phyloP scores from a whole-genome alignment of 2,113 vertebrate genomes.

The Polypterus bichir region DNA sequence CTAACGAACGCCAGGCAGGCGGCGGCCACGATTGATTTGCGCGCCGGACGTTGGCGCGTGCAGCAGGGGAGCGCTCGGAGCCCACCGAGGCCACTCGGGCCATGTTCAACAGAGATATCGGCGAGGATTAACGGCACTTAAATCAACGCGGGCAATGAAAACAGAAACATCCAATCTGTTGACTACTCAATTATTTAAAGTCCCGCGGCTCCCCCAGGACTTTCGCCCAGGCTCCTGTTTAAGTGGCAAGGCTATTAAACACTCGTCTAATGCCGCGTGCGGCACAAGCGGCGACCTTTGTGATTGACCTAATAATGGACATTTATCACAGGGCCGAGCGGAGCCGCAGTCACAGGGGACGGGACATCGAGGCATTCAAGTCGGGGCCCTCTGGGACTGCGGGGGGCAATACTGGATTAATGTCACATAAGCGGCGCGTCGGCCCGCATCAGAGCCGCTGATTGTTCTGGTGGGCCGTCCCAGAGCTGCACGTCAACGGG shows the following conservation, averaged over 20 bases:
- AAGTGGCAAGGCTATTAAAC: conserved; percentile 46
- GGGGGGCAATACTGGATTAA: too few relatives aligned
- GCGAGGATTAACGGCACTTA: conserved; percentile 57
- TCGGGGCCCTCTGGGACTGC: too few relatives aligned
- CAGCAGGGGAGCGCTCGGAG: conserved; percentile 43
- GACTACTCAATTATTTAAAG: conserved; percentile 64
- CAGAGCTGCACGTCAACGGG: too few relatives aligned
- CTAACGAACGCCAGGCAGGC: too few relatives aligned
- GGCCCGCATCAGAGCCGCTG: too few relatives aligned
- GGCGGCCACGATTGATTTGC: too few relatives aligned
- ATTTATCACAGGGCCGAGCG: conserved; percentile 21
- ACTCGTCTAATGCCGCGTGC: conserved; percentile 21
- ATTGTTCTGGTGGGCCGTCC: too few relatives aligned
- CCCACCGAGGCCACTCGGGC: conserved; percentile 45
- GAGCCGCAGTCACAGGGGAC: conserved; percentile 2
- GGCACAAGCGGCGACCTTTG: conserved; percentile 12
- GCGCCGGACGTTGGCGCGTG: not conserved
- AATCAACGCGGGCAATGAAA: conserved; percentile 61
- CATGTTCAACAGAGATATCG: conserved; percentile 44
- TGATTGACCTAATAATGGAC: conserved; percentile 29
- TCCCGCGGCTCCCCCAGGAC: conserved; percentile 39
- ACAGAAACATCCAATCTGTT: conserved; percentile 60
- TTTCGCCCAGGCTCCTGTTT: conserved; percentile 40
- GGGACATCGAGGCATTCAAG: too few relatives aligned
- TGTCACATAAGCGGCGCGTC: too few relatives aligned